Conservation (phyloP, 37 sponge, comb jelly and placozoan genomes). For the Cladorhizidae sp. region DNA sequence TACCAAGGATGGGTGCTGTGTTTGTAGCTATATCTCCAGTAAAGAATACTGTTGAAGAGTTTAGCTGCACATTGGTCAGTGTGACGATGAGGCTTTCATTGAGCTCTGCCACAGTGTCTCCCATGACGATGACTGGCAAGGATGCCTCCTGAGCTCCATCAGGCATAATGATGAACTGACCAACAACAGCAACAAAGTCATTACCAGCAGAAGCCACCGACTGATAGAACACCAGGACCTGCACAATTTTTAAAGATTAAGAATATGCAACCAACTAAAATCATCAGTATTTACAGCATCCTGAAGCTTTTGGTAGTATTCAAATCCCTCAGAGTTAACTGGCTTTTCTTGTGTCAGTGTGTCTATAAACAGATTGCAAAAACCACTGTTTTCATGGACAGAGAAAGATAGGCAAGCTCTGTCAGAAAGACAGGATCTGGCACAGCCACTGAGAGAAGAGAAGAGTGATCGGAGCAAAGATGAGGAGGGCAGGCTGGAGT, state of each 20-base stretch:
- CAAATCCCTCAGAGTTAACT: not conserved
- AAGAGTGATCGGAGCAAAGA: not conserved
- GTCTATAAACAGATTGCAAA: slow-evolving; percentile 44
- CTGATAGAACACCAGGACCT: slow-evolving; percentile 50
- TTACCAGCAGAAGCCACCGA: slow-evolving; percentile 36
- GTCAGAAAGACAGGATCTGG: slow-evolving; percentile 44
- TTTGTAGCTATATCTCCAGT: not conserved
- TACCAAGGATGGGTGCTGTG: slow-evolving; percentile 36
- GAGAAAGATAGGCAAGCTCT: slow-evolving; percentile 56
- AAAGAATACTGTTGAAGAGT: not conserved
- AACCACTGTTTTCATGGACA: not conserved
- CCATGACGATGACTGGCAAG: slow-evolving; percentile 55
- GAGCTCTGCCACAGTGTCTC: slow-evolving; percentile 77
- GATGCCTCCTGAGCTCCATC: slow-evolving; percentile 19
- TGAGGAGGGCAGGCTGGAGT: slow-evolving; percentile 14
- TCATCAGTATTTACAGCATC: slow-evolving; percentile 27
- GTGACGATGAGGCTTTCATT: slow-evolving; percentile 65
- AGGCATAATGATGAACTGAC: slow-evolving; percentile 36
- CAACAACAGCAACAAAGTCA: slow-evolving; percentile 49
- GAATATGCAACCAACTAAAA: not conserved
- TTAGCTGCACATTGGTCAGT: slow-evolving; percentile 50
- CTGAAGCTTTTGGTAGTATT: slow-evolving; percentile 60
- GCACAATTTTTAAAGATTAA: not conserved
- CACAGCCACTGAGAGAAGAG: slow-evolving; percentile 42
- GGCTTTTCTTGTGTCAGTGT: not conserved